A percentile compares a stretch with the other conserved stretches of the same genome.
Evolutionary conservation across 2,888 invertebrate species (phyloP).

Genomic region (Nomada lathburiana): DNA sequence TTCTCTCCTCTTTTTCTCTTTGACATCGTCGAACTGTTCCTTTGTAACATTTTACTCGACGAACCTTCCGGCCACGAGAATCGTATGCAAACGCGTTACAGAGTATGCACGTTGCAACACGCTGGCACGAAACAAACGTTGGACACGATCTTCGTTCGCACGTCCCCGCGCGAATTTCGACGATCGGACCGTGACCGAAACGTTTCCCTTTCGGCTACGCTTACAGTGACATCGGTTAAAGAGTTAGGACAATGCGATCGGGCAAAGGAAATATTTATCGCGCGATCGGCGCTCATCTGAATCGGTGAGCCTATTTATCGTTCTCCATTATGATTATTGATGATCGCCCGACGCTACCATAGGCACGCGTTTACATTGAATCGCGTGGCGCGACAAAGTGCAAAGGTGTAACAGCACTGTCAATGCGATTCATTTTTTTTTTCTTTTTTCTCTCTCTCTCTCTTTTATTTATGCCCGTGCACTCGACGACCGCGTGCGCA

Average conservation of each 20-base stretch:
- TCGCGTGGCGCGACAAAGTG: neutral
- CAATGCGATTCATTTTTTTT: neutral
- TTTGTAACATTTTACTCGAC: neutral
- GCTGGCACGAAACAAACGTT: too few relatives aligned
- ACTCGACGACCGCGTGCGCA: neutral
- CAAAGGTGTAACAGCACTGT: neutral
- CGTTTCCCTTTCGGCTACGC: neutral
- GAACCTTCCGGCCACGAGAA: conserved; percentile 13
- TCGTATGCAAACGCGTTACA: too few relatives aligned
- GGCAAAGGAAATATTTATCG: neutral
- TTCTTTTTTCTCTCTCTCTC: too few relatives aligned
- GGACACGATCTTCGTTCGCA: too few relatives aligned
- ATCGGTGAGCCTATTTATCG: neutral
- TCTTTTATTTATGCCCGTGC: neutral
- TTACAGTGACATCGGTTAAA: too few relatives aligned
- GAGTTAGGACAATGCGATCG: neutral
- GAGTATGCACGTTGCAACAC: too few relatives aligned
- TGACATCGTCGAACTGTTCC: neutral
- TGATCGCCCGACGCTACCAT: neutral
- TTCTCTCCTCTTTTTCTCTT: conserved; percentile 4
- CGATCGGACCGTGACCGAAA: too few relatives aligned
- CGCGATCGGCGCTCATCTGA: too few relatives aligned
- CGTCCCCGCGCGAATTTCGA: too few relatives aligned
- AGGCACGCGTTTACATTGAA: neutral
- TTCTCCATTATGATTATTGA: neutral